These are phyloP conservation scores for Xestia ashworthii DNA, from an alignment of 2,888 invertebrate genomes.

Conservation along the genomic window DNA sequence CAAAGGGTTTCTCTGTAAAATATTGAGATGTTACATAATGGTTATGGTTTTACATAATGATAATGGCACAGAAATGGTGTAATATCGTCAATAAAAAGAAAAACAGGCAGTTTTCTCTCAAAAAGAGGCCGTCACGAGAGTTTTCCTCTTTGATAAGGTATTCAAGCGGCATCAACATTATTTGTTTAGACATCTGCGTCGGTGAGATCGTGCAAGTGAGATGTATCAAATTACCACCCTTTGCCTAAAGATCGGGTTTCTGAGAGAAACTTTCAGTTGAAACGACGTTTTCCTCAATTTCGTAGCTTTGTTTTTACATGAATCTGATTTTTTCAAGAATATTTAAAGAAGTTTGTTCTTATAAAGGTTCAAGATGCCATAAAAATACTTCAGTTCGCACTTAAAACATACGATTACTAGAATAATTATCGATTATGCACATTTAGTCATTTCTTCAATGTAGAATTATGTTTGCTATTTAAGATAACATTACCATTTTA, in stretches of 20 bases:
- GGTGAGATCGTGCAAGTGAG: constrained; percentile 24
- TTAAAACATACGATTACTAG: too few species aligned
- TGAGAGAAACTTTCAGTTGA: constrained; percentile 8
- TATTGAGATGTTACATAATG: too few species aligned
- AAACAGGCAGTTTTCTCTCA: neutral
- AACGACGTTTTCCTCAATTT: constrained; percentile 9
- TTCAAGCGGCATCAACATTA: constrained; percentile 26
- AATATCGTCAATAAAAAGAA: neutral
- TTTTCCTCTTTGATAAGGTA: constrained; percentile 13
- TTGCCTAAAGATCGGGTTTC: constrained; percentile 20
- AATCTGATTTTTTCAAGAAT: neutral
- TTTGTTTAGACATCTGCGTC: constrained; percentile 43
- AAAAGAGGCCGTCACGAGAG: neutral
- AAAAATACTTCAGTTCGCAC: neutral
- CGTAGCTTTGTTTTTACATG: neutral
- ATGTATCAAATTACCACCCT: constrained; percentile 45
- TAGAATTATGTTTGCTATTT: neutral
- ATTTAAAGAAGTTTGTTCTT: neutral
- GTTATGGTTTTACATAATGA: neutral
- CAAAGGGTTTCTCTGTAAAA: neutral
- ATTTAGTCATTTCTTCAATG: neutral
- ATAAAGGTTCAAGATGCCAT: too few species aligned
- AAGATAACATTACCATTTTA: neutral
- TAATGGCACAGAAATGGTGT: neutral
- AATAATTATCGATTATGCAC: neutral